Evolutionary conservation across 2,888 invertebrate species (phyloP), one percentile per base, ranked within the genome.

Genomic region (Timema cristinae): DNA sequence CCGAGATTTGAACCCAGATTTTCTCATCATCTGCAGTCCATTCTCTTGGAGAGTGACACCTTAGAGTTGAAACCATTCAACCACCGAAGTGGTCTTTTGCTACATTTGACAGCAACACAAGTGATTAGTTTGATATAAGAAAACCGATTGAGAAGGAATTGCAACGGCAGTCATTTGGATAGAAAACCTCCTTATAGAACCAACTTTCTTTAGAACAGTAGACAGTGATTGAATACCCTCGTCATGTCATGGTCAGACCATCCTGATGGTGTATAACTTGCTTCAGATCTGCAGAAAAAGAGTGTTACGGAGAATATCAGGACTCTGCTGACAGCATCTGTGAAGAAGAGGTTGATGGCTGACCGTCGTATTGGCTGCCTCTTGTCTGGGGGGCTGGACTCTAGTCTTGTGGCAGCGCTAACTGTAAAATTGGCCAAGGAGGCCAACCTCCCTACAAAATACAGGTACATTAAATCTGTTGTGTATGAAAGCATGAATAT

Each of bases 371-470:
- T 95, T 72, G 95, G 95, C 2, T 94, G 95, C 80, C 83, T 95
- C 69, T 84, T 95, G 47, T 94, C 94, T 63, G 93, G 93, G 75
- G 95, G 95, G 11, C 83, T 95, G 67, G 95, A 95, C 83, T 95
- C 95, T 0, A 94, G 94, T 76, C 84, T 95, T 32, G 87, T 94
- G 50, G 90, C 94, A 7, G 89, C 91, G n/a, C 79, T 91, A 67
- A 84, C 91, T 32, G 88, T 89, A 0, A 87, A 89, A 80, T 84
- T 88, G 61, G 88, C 90, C 0, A 89, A 89, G 76, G 84, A 87
- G 79, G 80, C 82, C 15, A 86, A 88, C 73, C 75, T 91, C 7
- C 86, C 89, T 91, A 91, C 77, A 90, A 89, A 84, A 88, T 91
- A 78, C 89, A 89, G 79, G 84, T 84, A 78, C 73, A 72, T 1